Percentiles rank a stretch among this genome's conserved stretches.
Conservation (phyloP, 2,797 vertebrate species). For the Platyrinchus mystaceus region DNA sequence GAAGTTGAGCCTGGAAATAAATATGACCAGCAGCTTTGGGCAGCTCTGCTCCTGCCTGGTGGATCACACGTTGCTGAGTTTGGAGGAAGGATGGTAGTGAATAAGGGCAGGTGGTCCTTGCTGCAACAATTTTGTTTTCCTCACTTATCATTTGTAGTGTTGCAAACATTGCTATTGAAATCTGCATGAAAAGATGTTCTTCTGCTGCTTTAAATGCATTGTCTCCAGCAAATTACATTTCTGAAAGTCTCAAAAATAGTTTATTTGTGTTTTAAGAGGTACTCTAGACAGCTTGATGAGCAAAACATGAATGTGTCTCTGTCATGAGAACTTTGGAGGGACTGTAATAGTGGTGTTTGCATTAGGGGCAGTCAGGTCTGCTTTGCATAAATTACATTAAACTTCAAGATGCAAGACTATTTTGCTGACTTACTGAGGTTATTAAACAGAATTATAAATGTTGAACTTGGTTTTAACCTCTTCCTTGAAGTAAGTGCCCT, state of each 20-base stretch:
- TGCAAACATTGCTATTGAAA: not conserved
- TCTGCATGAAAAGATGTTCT: not conserved
- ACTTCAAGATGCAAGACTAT: not conserved
- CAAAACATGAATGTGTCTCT: not conserved
- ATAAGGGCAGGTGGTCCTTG: not conserved
- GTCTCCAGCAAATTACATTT: not conserved
- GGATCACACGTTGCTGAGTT: not conserved
- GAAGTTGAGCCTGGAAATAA: not conserved
- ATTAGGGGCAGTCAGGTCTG: not conserved
- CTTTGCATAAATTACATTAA: not conserved
- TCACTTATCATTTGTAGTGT: not conserved
- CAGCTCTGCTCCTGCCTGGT: not conserved
- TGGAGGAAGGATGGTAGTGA: not conserved
- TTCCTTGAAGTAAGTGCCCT: not conserved
- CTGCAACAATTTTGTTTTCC: not conserved
- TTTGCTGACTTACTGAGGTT: not conserved
- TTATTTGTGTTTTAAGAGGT: not conserved
- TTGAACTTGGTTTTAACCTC: not conserved
- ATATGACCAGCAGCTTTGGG: not conserved
- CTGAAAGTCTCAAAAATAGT: not conserved
- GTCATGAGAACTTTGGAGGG: not conserved
- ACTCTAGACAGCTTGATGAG: not conserved
- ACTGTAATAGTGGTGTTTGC: not conserved
- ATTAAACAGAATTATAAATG: not conserved
- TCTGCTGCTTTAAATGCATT: not conserved